These are phyloP conservation scores for Valencia hispanica DNA, from an alignment of 2,797 vertebrate species.

Conservation along the genomic window DNA sequence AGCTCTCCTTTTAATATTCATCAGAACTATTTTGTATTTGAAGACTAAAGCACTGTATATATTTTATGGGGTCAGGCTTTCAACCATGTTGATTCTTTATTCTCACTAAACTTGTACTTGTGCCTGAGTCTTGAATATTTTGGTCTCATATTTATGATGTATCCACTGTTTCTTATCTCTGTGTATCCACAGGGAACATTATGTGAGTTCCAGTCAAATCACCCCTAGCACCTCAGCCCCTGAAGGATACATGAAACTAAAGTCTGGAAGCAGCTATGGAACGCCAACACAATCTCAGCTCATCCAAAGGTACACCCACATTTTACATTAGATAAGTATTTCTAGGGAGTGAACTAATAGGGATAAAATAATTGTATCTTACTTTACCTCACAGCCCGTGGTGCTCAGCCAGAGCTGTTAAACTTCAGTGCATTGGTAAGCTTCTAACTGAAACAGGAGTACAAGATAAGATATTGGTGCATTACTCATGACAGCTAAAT, in stretches of 20 bases:
- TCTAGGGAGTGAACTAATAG: neutral
- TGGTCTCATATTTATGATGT: neutral
- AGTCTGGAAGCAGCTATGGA: conserved; percentile 45
- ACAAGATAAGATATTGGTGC: neutral
- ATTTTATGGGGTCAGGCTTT: no score
- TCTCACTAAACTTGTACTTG: no score
- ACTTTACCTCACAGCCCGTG: conserved; percentile 67
- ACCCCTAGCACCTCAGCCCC: conserved; percentile 21
- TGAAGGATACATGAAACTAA: conserved; percentile 82
- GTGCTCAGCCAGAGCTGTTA: conserved; percentile 78
- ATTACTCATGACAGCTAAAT: neutral
- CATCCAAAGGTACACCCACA: conserved; percentile 70
- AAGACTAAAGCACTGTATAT: neutral
- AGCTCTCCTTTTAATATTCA: no score
- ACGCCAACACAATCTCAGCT: conserved; percentile 72
- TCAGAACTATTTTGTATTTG: no score
- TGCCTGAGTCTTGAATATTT: neutral
- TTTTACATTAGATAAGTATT: accelerated
- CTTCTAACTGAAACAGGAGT: neutral
- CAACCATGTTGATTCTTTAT: no score
- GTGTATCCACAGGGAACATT: conserved; percentile 73
- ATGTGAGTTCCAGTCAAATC: conserved; percentile 61
- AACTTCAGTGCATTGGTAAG: conserved; percentile 87
- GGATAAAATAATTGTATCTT: neutral
- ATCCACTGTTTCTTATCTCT: neutral